phyloP scores from a whole-genome alignment of 2,113 vertebrate genomes.

The Pimephales promelas region DNA sequence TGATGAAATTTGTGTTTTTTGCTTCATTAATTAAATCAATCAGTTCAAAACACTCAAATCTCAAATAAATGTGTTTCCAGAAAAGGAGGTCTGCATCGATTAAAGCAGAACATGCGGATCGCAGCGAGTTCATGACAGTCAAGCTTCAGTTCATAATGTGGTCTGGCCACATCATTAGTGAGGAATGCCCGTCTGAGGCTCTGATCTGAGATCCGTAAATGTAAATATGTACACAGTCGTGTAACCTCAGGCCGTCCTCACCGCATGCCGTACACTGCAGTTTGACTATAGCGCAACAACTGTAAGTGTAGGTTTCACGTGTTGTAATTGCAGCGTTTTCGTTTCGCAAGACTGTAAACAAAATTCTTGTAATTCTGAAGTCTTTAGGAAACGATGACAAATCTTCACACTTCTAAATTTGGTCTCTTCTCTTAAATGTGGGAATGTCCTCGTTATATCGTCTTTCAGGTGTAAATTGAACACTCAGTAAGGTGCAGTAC shows the following conservation, averaged over 20 bases:
- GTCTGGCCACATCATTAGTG: slow-evolving; percentile 46
- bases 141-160: not conserved
- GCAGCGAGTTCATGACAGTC: slow-evolving; percentile 1
- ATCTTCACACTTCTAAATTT: not conserved
- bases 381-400: not conserved
- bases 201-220: not conserved
- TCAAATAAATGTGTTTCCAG: not conserved
- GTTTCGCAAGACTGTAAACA: not conserved
- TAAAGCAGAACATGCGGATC: not conserved
- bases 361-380: not conserved
- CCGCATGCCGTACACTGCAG: not conserved
- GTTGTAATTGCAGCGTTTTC: slow-evolving; percentile 25
- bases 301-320: slow-evolving; percentile 7
- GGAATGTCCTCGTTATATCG: not conserved
- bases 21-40: too few species aligned
- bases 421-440: not conserved
- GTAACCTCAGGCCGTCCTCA: slow-evolving; percentile 9
- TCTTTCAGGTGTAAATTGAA: not conserved
- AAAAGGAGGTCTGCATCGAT: not conserved
- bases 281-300: not conserved
- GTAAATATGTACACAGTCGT: not conserved
- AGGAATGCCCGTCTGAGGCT: slow-evolving; percentile 32
- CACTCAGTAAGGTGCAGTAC: not conserved
- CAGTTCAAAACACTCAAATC: not conserved
- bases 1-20: too few species aligned